These are phyloP conservation scores for Onychorhynchus coronatus DNA, from an alignment of 2,113 vertebrate species.

Conservation along the genomic window DNA sequence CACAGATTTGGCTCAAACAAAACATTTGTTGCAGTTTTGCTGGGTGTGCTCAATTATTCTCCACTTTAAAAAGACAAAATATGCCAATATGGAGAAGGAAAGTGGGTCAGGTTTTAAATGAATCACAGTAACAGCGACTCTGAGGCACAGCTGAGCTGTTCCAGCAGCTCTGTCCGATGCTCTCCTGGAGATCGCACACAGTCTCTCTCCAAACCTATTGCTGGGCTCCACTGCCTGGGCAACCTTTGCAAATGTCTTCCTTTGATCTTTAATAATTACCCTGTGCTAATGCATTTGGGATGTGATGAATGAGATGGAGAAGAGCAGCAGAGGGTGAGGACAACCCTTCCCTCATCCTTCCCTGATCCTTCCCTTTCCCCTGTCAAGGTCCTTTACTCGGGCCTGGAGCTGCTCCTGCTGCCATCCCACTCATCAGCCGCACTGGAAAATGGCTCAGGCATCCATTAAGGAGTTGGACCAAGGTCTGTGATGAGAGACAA, in stretches of 20 bases:
- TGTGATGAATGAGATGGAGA: background rate
- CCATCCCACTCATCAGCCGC: background rate
- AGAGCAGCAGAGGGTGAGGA: background rate
- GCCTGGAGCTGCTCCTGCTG: background rate
- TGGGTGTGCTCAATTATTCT: conserved; percentile 21
- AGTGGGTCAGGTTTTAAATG: conserved; percentile 51
- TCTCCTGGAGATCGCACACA: conserved; percentile 7
- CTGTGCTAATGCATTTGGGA: background rate
- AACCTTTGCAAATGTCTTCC: conserved; percentile 2
- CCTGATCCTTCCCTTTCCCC: background rate
- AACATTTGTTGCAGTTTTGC: conserved; percentile 1
- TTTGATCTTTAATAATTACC: conserved; percentile 15
- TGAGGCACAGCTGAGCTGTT: background rate
- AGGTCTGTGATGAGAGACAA: background rate
- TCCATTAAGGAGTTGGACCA: background rate
- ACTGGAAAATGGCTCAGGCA: accelerated
- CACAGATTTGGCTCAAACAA: background rate
- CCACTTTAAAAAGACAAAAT: background rate
- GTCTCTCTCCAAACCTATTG: background rate
- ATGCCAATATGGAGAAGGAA: conserved; percentile 33
- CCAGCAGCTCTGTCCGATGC: background rate
- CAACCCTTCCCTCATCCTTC: background rate
- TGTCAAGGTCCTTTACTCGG: background rate
- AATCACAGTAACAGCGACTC: background rate
- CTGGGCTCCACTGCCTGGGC: background rate